Evolutionary conservation across 2,888 invertebrate genomes (phyloP).

Genomic region (Leucophenga maculata): DNA sequence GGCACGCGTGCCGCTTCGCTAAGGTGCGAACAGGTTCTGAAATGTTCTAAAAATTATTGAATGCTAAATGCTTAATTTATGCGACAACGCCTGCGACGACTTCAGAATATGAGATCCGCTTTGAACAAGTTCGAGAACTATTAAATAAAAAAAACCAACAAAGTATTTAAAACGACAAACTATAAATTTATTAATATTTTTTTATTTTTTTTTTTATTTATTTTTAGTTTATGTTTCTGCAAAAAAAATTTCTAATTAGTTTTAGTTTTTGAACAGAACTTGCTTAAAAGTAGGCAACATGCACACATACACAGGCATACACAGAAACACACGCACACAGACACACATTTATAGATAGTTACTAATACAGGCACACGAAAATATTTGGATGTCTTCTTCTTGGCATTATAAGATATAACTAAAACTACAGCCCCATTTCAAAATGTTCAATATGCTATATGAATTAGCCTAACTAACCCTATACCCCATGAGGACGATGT

Average conservation of each 20-base stretch:
- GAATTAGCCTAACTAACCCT: slow-evolving; percentile 37
- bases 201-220: background rate
- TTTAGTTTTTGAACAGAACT: background rate
- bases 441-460: slow-evolving; percentile 22
- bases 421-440: slow-evolving; percentile 48
- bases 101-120: slow-evolving; percentile 9
- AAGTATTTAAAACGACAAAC: background rate
- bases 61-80: no score
- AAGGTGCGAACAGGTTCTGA: no score
- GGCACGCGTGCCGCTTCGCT: no score
- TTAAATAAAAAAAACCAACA: background rate
- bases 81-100: background rate
- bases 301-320: background rate
- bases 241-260: background rate
- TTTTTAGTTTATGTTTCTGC: background rate
- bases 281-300: background rate
- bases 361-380: slow-evolving; percentile 40
- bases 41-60: no score
- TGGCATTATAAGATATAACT: slow-evolving; percentile 39
- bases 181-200: background rate
- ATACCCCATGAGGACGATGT: slow-evolving; percentile 25
- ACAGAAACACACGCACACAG: background rate
- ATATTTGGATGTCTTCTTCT: slow-evolving; percentile 58
- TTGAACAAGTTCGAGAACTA: slow-evolving; percentile 21
- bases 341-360: background rate